phyloP scores from a whole-genome alignment of 2,797 vertebrate genomes.

The Enteromius unitaeniatus region DNA sequence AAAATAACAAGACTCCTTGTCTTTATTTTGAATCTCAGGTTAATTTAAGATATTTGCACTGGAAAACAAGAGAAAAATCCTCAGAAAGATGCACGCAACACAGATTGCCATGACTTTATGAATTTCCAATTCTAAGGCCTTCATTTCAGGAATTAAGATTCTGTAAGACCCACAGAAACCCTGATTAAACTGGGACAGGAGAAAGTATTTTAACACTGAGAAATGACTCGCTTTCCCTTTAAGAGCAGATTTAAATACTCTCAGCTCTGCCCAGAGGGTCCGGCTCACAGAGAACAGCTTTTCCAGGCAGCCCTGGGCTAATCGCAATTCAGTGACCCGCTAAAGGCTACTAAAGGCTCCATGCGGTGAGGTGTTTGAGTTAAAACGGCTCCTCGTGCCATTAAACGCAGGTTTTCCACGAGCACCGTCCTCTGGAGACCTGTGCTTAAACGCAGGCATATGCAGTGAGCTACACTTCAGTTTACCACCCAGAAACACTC shows the following conservation, averaged over 20 bases:
- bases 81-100: not conserved
- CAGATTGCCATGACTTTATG: not conserved
- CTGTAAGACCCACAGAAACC: not conserved
- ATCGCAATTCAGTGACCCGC: slow-evolving; percentile 31
- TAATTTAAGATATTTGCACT: not conserved
- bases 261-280: slow-evolving; percentile 21
- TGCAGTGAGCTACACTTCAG: slow-evolving; percentile 1
- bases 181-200: slow-evolving; percentile 18
- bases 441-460: not conserved
- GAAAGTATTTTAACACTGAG: not conserved
- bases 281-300: slow-evolving; percentile 33
- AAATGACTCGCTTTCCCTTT: slow-evolving; percentile 25
- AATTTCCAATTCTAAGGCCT: not conserved
- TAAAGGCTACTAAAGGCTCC: slow-evolving; percentile 33
- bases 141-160: not conserved
- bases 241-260: slow-evolving; percentile 38
- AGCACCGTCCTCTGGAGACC: slow-evolving; percentile 21
- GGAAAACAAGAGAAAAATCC: not conserved
- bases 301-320: slow-evolving; percentile 42
- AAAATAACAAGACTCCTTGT: not conserved
- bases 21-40: not conserved
- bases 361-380: slow-evolving; percentile 32
- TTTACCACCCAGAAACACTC: slow-evolving; percentile 19
- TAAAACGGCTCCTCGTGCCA: slow-evolving; percentile 11
- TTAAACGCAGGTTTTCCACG: slow-evolving; percentile 17